Evolutionary conservation across 2,113 vertebrate species (phyloP), one percentile per base, ranked within the genome.

Genomic region (Cranoglanis bouderius): DNA sequence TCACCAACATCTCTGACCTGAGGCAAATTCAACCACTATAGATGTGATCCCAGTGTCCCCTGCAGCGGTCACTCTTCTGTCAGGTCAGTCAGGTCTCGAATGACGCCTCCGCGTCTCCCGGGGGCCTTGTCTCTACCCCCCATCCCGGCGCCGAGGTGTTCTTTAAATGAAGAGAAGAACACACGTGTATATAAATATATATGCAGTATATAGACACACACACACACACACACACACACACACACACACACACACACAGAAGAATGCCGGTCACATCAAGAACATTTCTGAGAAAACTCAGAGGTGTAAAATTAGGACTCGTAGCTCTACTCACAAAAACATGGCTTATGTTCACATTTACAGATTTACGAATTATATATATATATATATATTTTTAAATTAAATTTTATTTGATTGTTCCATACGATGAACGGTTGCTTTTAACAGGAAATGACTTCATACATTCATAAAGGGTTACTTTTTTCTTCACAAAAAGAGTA

Each of bases 71-170:
- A 75, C 67, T 74, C 46, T 57, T 53, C 67, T 65, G 32, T 74
- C 32, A 75, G 85, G 67, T 57, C 85, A 57, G 67, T 86, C 70
- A 61, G 85, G 70, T 75, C 70, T 86, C 85, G 4, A 77, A 59
- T 86, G 85, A 86, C 40, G 43, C 51, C 63, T 82, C n/a, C 14
- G 49, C 61, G 86, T 55, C 85, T 77, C 85, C 70, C n/a, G 7
- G 29, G 53, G 24, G 70, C 70, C 51, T 86, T 86, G 85, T 86
- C 53, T 59, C 59, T 26, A 6, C 46, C 43, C n/a, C 43, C n/a
- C n/a, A n/a, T n/a, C n/a, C 26, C 2, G 43, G 84, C 61, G 43
- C 63, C 84, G 24, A 67, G 40, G 18, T 70, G 84, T 70, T 85
- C 63, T 85, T 46, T 67, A 14, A 82, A 82, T 46, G 40, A 77